Evolutionary conservation across 2,797 vertebrate genomes (phyloP), one percentile per base, ranked within the genome.

Genomic region (Melanotaenia boesemani): DNA sequence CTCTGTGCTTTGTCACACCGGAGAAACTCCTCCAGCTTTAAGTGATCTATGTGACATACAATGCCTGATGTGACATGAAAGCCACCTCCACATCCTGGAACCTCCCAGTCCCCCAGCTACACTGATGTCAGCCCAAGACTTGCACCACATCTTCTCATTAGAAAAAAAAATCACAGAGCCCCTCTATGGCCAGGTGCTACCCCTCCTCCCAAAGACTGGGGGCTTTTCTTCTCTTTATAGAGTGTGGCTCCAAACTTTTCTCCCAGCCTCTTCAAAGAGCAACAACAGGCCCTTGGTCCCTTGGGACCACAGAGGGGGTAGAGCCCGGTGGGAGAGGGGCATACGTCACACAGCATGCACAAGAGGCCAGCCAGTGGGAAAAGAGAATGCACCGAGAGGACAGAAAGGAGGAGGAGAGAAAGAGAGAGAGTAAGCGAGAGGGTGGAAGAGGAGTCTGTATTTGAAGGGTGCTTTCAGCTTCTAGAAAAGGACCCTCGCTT

Each of bases 241-340:
- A 93, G 89, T 77, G 89, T 84, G 89, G 87, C 91, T 92, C 89
- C 90, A 90, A 94, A 94, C 84, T 90, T 91, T 88, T 88, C 89
- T 93, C 89, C 82, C 85, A 91, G 89, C 82, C 89, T 91, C 92
- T 93, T 94, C 92, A 94, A 94, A 95, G 90, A 90, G 86, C 88
- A 90, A 94, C 93, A 94, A 94, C 92, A 89, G 91, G 85, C 91
- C 86, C 87, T 70, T 6, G 69, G 89, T 92, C 92, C 89, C 89
- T 87, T 76, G 92, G 91, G 93, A 94, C 89, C 82, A 65, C 82
- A 85, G 87, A 89, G 88, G 91, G 93, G 92, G 88, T 84, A 91
- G 79, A 90, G 82, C 89, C 86, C 76, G 67, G 80, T 85, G 90
- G 83, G 88, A 89, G 89, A 88, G 80, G 83, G 86, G 84, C 81